Percentiles rank a stretch among this genome's conserved stretches.
Conservation (phyloP, 2,888 invertebrate species). For the Blastobasis lacticolella region DNA sequence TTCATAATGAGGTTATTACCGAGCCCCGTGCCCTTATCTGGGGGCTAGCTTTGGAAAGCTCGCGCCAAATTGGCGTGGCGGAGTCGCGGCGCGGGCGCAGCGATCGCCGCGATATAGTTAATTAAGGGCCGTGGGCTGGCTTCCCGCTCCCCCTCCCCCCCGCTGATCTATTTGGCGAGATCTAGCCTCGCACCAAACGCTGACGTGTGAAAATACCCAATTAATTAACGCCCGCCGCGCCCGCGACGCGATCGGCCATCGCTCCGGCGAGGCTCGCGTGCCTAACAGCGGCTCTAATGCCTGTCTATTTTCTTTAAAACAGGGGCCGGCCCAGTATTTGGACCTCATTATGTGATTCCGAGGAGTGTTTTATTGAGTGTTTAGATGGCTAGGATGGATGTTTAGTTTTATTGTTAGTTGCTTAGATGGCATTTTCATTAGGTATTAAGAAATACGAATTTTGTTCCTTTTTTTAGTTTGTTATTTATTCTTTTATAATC, state of each 20-base stretch:
- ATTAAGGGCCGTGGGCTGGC: slow-evolving; percentile 55
- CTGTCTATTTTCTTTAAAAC: slow-evolving; percentile 32
- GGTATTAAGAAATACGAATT: too few species aligned
- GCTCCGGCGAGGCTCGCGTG: slow-evolving; percentile 47
- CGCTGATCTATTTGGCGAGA: slow-evolving; percentile 72
- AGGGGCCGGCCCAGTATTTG: slow-evolving; percentile 13
- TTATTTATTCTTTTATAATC: too few species aligned
- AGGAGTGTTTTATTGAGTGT: background rate
- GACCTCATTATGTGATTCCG: slow-evolving; percentile 4
- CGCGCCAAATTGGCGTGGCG: slow-evolving; percentile 71
- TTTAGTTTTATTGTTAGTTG: too few species aligned
- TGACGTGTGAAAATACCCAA: slow-evolving; percentile 75
- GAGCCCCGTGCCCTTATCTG: slow-evolving; percentile 53
- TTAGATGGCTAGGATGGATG: too few species aligned
- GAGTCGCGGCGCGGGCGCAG: slow-evolving; percentile 56
- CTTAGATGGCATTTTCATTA: too few species aligned
- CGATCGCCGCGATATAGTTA: slow-evolving; percentile 67
- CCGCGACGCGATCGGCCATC: slow-evolving; percentile 44
- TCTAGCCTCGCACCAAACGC: slow-evolving; percentile 43
- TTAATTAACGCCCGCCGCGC: slow-evolving; percentile 67
- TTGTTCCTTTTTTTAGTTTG: too few species aligned
- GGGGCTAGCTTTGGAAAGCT: slow-evolving; percentile 18
- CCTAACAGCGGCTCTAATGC: slow-evolving; percentile 25
- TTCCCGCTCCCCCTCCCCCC: slow-evolving; percentile 18
- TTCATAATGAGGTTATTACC: slow-evolving; percentile 73